phyloP scores from a whole-genome alignment of 1,140 invertebrate genomes.

The Heliconius himera region DNA sequence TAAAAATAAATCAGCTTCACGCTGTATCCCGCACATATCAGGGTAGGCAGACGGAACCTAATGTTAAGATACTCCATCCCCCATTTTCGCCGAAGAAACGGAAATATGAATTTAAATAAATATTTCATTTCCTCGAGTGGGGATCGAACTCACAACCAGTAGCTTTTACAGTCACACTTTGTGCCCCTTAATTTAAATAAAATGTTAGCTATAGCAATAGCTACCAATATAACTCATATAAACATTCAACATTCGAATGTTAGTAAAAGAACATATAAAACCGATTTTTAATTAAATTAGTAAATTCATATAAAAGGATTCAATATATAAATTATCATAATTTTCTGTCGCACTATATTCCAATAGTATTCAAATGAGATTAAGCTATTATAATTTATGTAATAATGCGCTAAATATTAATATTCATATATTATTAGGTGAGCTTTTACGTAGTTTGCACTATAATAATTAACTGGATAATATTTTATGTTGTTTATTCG shows the following conservation, averaged over 20 bases:
- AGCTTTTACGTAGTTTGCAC: constrained; percentile 33
- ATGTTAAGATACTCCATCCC: no score
- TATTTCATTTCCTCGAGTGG: no score
- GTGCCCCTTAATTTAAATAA: no score
- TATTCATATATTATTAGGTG: constrained; percentile 31
- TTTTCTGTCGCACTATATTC: constrained; percentile 6
- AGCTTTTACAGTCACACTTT: no score
- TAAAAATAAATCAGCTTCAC: no score
- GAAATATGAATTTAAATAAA: no score
- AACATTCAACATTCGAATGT: not conserved
- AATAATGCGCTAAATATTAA: constrained; percentile 33
- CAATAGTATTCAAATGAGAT: constrained; percentile 32
- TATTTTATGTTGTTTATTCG: constrained; percentile 26
- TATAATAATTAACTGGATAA: constrained; percentile 35
- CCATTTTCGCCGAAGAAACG: no score
- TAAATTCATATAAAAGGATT: constrained; percentile 5
- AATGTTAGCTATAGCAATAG: no score
- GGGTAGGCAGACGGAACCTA: no score
- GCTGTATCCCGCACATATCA: no score
- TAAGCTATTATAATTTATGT: constrained; percentile 34
- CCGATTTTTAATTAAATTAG: not conserved
- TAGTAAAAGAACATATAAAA: not conserved
- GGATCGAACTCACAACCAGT: no score
- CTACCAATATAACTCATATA: no score
- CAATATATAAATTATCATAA: constrained; percentile 7